phyloP scores from a whole-genome alignment of 37 sponge, comb jelly and placozoan species.

The Chondrosia reniformis region DNA sequence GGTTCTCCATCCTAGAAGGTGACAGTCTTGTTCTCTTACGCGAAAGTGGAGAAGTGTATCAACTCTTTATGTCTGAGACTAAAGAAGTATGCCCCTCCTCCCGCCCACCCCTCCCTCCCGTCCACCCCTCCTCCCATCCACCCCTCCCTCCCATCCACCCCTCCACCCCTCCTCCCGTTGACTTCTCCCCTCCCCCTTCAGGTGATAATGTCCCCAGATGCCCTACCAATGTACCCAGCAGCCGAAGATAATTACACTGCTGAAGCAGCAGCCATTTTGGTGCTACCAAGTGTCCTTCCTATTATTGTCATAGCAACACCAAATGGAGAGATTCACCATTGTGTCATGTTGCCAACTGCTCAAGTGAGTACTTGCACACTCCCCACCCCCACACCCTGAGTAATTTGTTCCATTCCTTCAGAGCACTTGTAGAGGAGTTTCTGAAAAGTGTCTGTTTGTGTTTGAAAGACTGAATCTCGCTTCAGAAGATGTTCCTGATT shows the following conservation, averaged over 20 bases:
- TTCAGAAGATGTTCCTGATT: neutral
- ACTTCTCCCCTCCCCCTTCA: neutral
- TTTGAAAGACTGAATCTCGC: conserved; percentile 1
- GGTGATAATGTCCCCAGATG: neutral
- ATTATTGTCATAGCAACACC: conserved; percentile 22
- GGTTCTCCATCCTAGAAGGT: neutral
- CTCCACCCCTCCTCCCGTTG: conserved; percentile 2
- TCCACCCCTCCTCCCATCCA: too few species aligned
- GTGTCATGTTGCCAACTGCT: conserved; percentile 3
- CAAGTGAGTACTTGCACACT: neutral
- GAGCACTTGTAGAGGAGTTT: neutral
- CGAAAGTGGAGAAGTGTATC: neutral
- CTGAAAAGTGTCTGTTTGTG: conserved; percentile 13
- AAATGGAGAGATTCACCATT: conserved; percentile 14
- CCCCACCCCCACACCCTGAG: too few species aligned
- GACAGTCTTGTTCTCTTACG: neutral
- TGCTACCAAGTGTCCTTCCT: neutral
- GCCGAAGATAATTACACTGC: conserved; percentile 20
- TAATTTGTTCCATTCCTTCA: too few species aligned
- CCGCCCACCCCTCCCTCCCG: too few species aligned
- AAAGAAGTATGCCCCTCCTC: too few species aligned
- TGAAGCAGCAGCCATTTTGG: conserved; percentile 8
- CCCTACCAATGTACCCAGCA: conserved; percentile 9
- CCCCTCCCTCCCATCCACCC: too few species aligned
- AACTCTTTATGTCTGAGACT: neutral